These are phyloP conservation scores for Chouioia cunea DNA, from an alignment of 2,888 invertebrate species.

Conservation along the genomic window DNA sequence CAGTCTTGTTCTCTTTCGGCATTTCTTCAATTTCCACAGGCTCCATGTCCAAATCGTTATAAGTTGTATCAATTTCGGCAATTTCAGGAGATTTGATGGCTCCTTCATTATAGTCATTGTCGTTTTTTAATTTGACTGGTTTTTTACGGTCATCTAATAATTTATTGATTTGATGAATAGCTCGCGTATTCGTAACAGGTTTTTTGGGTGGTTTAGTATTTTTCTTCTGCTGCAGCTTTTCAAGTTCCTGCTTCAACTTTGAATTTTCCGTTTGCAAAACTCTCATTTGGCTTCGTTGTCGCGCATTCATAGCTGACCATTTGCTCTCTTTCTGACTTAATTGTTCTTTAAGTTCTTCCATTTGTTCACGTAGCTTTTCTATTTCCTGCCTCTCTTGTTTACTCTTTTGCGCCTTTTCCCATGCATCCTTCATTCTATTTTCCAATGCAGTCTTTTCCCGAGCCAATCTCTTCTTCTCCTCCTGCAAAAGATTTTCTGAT, in stretches of 20 bases:
- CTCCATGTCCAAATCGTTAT: conserved; percentile 13
- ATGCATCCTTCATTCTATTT: conserved; percentile 75
- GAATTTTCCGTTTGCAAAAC: conserved; percentile 79
- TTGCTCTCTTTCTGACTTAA: conserved; percentile 80
- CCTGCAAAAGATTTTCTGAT: conserved; percentile 76
- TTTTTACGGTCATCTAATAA: conserved; percentile 66
- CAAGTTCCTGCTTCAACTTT: conserved; percentile 76
- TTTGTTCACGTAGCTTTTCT: conserved; percentile 71
- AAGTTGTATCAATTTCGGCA: conserved; percentile 3
- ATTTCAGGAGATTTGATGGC: conserved; percentile 26
- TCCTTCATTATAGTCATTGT: conserved; percentile 53
- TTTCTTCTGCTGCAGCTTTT: conserved; percentile 75
- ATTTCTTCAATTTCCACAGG: conserved; percentile 33
- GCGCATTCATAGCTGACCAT: conserved; percentile 79
- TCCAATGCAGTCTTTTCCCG: conserved; percentile 77
- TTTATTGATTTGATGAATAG: conserved; percentile 82
- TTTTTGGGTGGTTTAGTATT: conserved; percentile 75
- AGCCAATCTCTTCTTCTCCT: conserved; percentile 78
- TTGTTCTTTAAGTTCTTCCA: conserved; percentile 77
- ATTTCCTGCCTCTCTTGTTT: conserved; percentile 81
- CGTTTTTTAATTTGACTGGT: conserved; percentile 45
- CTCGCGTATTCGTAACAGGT: conserved; percentile 76
- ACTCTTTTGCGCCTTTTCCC: conserved; percentile 74
- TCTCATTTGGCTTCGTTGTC: conserved; percentile 81
- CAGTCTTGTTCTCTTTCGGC: conserved; percentile 23